Conservation (phyloP, 2,888 invertebrate genomes). For the Drosophila neotestacea region DNA sequence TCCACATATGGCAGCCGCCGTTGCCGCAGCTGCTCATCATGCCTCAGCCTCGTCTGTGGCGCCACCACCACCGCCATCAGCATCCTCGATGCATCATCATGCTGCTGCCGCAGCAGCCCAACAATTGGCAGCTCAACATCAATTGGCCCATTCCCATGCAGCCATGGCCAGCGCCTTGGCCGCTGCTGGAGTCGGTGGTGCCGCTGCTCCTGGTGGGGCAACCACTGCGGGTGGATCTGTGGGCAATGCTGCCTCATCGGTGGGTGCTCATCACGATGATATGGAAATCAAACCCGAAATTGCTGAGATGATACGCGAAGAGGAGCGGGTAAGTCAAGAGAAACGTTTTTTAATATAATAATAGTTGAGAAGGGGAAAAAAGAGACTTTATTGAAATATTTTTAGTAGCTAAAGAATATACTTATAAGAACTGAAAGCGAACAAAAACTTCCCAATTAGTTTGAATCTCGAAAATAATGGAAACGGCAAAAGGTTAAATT, state of each 20-base stretch:
- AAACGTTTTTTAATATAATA: too few species aligned
- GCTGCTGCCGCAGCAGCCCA: slow-evolving; percentile 80
- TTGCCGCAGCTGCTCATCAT: slow-evolving; percentile 76
- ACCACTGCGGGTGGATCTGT: slow-evolving; percentile 56
- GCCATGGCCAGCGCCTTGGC: slow-evolving; percentile 83
- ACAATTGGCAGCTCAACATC: slow-evolving; percentile 81
- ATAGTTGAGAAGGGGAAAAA: too few species aligned
- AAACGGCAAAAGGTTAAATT: too few species aligned
- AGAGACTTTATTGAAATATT: too few species aligned
- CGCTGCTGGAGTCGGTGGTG: slow-evolving; percentile 80
- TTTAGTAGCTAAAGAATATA: too few species aligned
- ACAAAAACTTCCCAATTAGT: too few species aligned
- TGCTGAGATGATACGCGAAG: slow-evolving; percentile 98
- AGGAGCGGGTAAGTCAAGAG: slow-evolving; percentile 94
- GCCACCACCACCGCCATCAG: slow-evolving; percentile 58
- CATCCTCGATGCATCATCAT: slow-evolving; percentile 74
- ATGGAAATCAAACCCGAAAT: slow-evolving; percentile 97
- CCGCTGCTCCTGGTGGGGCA: slow-evolving; percentile 78
- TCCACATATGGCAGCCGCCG: slow-evolving; percentile 70
- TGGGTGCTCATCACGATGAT: slow-evolving; percentile 88
- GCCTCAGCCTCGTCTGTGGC: slow-evolving; percentile 47
- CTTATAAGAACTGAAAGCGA: too few species aligned
- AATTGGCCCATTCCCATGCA: slow-evolving; percentile 82
- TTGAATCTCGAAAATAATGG: too few species aligned
- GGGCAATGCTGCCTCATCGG: slow-evolving; percentile 52